Percentiles rank a stretch among this genome's conserved stretches.
phyloP scores from a whole-genome alignment of 2,888 invertebrate genomes.

The Zygaena filipendulae region DNA sequence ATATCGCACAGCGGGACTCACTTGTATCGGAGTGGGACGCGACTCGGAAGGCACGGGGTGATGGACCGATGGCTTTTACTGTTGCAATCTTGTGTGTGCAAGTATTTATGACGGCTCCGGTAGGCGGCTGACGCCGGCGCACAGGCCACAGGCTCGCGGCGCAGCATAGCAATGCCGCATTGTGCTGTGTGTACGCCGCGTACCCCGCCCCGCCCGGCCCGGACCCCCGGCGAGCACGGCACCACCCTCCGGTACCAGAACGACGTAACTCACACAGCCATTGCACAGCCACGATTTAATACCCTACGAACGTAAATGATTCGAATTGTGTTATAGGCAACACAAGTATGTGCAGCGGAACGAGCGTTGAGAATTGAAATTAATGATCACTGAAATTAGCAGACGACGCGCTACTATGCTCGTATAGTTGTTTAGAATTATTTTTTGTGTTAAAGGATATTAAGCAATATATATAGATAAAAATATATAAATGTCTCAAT shows the following conservation, averaged over 20 bases:
- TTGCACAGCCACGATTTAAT: no score
- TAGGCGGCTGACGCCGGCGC: slow-evolving; percentile 41
- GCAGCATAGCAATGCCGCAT: slow-evolving; percentile 54
- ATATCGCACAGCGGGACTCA: slow-evolving; percentile 42
- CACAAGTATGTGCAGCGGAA: no score
- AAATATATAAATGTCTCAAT: no score
- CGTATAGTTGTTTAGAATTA: no score
- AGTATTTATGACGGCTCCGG: slow-evolving; percentile 35
- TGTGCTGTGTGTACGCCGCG: slow-evolving; percentile 26
- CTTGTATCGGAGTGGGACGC: slow-evolving; percentile 26
- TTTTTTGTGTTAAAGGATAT: no score
- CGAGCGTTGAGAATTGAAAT: no score
- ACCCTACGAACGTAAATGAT: no score
- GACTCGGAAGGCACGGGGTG: slow-evolving; percentile 13
- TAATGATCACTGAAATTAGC: no score
- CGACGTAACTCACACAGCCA: slow-evolving; percentile 23
- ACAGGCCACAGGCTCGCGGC: slow-evolving; percentile 35
- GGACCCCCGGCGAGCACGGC: slow-evolving; percentile 18
- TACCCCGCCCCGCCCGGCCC: slow-evolving; percentile 19
- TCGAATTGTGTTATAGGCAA: no score
- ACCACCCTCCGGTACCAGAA: slow-evolving; percentile 18
- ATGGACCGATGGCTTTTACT: neutral
- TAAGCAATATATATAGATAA: no score
- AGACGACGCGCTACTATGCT: no score
- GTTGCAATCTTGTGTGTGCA: no score